Evolutionary conservation across 1,140 invertebrate species (phyloP).

Genomic region (Nasonia giraulti): DNA sequence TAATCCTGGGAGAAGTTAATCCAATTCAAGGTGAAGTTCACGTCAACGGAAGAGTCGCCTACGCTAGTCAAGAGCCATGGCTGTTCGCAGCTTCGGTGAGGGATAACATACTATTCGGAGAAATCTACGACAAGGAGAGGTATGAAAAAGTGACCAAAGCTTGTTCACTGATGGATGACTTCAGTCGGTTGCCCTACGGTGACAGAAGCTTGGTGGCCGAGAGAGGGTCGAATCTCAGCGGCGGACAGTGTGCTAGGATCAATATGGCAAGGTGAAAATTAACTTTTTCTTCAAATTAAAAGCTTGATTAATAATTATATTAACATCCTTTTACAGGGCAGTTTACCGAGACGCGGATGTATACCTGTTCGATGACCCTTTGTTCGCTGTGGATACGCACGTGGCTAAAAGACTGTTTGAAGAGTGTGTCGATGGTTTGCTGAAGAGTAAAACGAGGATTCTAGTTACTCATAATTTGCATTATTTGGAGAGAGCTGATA

Average conservation of each 20-base stretch:
- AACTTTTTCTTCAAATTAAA: conserved; percentile 29
- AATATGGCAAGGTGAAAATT: conserved; percentile 79
- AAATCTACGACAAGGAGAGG: conserved; percentile 78
- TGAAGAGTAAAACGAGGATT: conserved; percentile 82
- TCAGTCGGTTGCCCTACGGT: conserved; percentile 82
- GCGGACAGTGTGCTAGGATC: conserved; percentile 93
- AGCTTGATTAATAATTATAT: background rate
- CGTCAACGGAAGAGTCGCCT: conserved; percentile 76
- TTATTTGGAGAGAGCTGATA: conserved; percentile 82
- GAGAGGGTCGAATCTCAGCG: conserved; percentile 87
- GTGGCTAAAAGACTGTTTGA: conserved; percentile 85
- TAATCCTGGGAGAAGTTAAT: conserved; percentile 83
- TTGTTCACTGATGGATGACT: conserved; percentile 85
- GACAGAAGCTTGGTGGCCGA: conserved; percentile 92
- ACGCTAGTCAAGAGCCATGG: conserved; percentile 86
- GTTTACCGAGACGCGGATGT: conserved; percentile 84
- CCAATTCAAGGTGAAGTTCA: conserved; percentile 73
- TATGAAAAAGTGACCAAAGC: conserved; percentile 83
- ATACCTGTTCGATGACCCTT: conserved; percentile 89
- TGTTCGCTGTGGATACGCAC: conserved; percentile 79
- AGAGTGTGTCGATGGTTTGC: conserved; percentile 79
- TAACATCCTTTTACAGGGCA: conserved; percentile 66
- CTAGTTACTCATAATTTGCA: conserved; percentile 89
- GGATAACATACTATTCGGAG: conserved; percentile 90
- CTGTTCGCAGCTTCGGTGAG: conserved; percentile 81